Percentiles rank a stretch among this genome's conserved stretches.
phyloP scores from a whole-genome alignment of 2,113 vertebrate species.

The Odobenus rosmarus region DNA sequence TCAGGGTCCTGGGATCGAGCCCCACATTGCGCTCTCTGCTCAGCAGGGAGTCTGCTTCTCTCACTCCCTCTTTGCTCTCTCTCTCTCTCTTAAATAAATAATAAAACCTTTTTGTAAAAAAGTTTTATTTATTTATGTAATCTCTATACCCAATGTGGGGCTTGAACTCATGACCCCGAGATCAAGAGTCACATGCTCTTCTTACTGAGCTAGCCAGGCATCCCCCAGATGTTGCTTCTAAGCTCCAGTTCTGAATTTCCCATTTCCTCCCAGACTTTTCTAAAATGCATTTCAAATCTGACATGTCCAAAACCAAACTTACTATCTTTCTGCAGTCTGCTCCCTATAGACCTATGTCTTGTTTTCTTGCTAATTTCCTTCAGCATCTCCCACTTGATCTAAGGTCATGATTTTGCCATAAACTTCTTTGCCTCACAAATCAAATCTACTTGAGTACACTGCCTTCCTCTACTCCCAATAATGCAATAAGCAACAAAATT shows the following conservation, averaged over 20 bases:
- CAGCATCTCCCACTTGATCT: slow-evolving; percentile 11
- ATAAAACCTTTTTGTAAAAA: not conserved
- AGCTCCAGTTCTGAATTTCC: slow-evolving; percentile 5
- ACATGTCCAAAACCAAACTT: slow-evolving; percentile 16
- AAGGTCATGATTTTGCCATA: not conserved
- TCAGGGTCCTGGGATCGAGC: not conserved
- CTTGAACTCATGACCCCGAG: not conserved
- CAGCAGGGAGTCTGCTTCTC: too few species aligned
- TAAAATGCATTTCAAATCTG: slow-evolving; percentile 4
- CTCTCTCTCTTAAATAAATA: not conserved
- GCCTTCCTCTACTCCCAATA: not conserved
- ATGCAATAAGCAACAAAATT: not conserved
- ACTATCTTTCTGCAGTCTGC: not conserved
- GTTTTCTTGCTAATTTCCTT: slow-evolving; percentile 23
- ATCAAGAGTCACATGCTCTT: not conserved
- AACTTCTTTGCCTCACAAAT: slow-evolving; percentile 54
- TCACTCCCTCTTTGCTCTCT: not conserved
- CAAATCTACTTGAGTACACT: not conserved
- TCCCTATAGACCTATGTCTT: slow-evolving; percentile 14
- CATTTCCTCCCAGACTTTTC: slow-evolving; percentile 7
- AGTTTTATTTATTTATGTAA: not conserved
- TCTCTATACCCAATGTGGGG: not conserved
- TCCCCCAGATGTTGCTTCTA: not conserved
- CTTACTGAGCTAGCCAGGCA: not conserved
- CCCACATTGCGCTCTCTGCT: not conserved